Conservation (phyloP, 2,888 invertebrate genomes). For the Lepas anatifera region DNA sequence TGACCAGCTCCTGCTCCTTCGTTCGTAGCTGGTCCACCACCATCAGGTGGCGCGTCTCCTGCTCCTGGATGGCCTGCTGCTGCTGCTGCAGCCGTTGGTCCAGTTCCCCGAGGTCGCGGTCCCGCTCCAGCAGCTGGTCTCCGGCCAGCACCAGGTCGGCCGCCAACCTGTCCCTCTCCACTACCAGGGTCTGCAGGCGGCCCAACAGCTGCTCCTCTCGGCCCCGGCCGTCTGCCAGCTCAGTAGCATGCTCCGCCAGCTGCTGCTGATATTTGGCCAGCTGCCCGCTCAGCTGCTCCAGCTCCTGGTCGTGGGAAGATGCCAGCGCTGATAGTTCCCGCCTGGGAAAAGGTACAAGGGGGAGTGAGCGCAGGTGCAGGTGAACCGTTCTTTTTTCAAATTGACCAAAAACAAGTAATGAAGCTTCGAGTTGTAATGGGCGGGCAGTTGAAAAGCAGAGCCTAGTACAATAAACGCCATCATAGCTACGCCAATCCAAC, state of each 20-base stretch:
- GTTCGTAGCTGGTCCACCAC: neutral
- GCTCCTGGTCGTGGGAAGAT: neutral
- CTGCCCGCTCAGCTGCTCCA: neutral
- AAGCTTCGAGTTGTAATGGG: no score
- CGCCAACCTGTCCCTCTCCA: neutral
- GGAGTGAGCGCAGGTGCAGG: no score
- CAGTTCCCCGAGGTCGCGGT: neutral
- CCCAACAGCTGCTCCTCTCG: neutral
- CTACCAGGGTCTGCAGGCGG: neutral
- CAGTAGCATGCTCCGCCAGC: neutral
- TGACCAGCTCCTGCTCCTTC: neutral
- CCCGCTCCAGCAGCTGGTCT: neutral
- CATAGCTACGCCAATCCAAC: no score
- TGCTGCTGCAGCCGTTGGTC: neutral
- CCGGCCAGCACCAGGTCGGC: neutral
- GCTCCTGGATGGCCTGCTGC: neutral
- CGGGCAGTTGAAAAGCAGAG: no score
- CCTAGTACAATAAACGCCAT: no score
- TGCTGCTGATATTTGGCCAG: neutral
- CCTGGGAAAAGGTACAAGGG: no score
- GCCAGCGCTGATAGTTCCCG: neutral
- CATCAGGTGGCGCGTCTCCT: neutral
- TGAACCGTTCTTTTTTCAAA: no score
- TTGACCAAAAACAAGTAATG: no score
- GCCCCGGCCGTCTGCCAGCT: neutral